phyloP scores from a whole-genome alignment of 2,113 vertebrate genomes.

The Macrotis lagotis region DNA sequence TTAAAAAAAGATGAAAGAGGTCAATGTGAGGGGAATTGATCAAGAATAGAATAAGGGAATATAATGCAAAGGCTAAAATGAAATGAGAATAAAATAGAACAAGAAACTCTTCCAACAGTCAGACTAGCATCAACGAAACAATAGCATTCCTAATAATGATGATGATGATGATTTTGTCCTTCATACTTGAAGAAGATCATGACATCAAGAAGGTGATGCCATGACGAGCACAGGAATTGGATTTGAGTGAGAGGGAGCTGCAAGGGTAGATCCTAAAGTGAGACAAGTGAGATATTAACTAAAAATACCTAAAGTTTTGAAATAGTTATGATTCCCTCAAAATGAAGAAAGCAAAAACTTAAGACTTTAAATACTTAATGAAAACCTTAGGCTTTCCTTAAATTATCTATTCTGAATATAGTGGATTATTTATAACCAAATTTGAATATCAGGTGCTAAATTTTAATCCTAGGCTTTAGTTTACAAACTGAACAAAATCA shows the following conservation, averaged over 20 bases:
- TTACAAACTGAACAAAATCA: slow-evolving; percentile 8
- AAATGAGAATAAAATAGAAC: slow-evolving; percentile 5
- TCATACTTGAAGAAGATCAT: no score
- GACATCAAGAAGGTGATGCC: no score
- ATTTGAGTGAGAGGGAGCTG: no score
- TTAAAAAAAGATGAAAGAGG: slow-evolving; percentile 35
- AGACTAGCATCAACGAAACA: neutral
- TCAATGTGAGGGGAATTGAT: slow-evolving; percentile 18
- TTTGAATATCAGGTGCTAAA: slow-evolving; percentile 2
- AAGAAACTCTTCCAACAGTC: neutral
- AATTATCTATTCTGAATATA: slow-evolving; percentile 23
- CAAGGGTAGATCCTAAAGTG: neutral
- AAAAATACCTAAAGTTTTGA: slow-evolving; percentile 5
- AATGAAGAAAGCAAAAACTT: neutral
- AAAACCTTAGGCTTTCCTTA: slow-evolving; percentile 17
- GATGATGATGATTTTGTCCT: no score
- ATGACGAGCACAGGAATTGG: no score
- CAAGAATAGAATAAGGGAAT: slow-evolving; percentile 30
- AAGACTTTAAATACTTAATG: slow-evolving; percentile 28
- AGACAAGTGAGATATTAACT: slow-evolving; percentile 2
- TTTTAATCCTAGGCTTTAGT: neutral
- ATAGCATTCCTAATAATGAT: neutral
- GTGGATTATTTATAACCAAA: slow-evolving; percentile 59
- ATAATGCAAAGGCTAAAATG: slow-evolving; percentile 35
- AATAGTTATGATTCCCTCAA: slow-evolving; percentile 4